Percentiles rank a stretch among this genome's conserved stretches.
phyloP scores from a whole-genome alignment of 1,140 invertebrate genomes.

The Lepidostoma basale region DNA sequence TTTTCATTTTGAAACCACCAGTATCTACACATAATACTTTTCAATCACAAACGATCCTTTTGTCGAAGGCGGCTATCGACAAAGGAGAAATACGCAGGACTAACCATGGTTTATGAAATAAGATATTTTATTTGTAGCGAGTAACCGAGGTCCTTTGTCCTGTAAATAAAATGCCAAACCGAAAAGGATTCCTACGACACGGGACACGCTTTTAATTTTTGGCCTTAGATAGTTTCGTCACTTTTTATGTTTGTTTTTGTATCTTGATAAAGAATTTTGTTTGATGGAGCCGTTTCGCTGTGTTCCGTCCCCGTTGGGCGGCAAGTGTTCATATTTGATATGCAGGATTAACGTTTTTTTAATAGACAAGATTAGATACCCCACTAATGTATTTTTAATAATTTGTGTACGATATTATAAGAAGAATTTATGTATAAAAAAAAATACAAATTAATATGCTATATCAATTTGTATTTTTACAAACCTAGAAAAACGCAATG shows the following conservation, averaged over 20 bases:
- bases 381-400: too few species aligned
- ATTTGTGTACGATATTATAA: too few species aligned
- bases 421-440: too few species aligned
- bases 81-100: constrained; percentile 19
- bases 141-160: constrained; percentile 42
- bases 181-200: constrained; percentile 32
- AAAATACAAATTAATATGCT: too few species aligned
- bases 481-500: too few species aligned
- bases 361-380: too few species aligned
- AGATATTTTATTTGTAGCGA: constrained; percentile 46
- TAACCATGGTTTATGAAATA: constrained; percentile 37
- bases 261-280: not conserved
- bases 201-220: constrained; percentile 46
- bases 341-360: too few species aligned
- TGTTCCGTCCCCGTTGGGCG: too few species aligned
- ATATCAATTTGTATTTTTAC: too few species aligned
- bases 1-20: not conserved
- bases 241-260: not conserved
- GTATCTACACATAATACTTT: not conserved
- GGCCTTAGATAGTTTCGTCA: not conserved
- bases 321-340: too few species aligned
- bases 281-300: not conserved
- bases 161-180: constrained; percentile 30
- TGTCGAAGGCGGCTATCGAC: constrained; percentile 25
- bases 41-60: not conserved